A percentile compares a stretch with the other conserved stretches of the same genome.
Conservation (phyloP, 2,797 vertebrate species). For the Enteromius unitaeniatus region DNA sequence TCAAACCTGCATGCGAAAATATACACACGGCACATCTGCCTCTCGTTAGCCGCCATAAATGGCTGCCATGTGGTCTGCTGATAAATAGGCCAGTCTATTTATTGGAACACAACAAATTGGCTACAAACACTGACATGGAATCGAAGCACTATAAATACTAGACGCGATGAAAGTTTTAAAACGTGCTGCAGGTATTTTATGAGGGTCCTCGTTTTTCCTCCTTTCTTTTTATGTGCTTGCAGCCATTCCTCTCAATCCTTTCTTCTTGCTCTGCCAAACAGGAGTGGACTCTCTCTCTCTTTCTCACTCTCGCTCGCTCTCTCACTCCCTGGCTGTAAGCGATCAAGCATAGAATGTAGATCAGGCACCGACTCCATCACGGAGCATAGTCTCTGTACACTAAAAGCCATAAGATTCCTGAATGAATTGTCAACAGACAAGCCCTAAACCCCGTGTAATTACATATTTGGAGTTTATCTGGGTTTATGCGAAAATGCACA, state of each 20-base stretch:
- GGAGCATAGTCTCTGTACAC: constrained; percentile 19
- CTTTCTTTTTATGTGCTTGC: constrained; percentile 73
- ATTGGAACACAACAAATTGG: constrained; percentile 88
- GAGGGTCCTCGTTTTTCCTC: constrained; percentile 69
- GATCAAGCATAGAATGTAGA: constrained; percentile 41
- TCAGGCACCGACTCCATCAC: constrained; percentile 29
- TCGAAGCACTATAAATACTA: constrained; percentile 82
- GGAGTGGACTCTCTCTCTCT: constrained; percentile 25
- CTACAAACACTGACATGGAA: constrained; percentile 86
- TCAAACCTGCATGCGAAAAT: constrained; percentile 83
- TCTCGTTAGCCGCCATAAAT: constrained; percentile 86
- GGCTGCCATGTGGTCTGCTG: constrained; percentile 87
- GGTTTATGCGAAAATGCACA: constrained; percentile 85
- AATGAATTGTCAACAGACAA: constrained; percentile 84
- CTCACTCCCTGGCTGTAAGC: constrained; percentile 30
- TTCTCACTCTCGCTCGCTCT: not conserved
- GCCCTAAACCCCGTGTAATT: constrained; percentile 86
- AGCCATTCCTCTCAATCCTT: constrained; percentile 73
- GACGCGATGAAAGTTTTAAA: constrained; percentile 82
- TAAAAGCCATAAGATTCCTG: constrained; percentile 79
- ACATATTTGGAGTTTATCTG: constrained; percentile 88
- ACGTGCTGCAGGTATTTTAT: constrained; percentile 81
- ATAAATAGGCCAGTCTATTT: constrained; percentile 86
- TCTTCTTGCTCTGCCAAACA: constrained; percentile 71
- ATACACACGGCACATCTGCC: constrained; percentile 87